A percentile compares a stretch with the other conserved stretches of the same genome.
phyloP scores from a whole-genome alignment of 2,113 vertebrate species.

The Erythrocercus mccallii region DNA sequence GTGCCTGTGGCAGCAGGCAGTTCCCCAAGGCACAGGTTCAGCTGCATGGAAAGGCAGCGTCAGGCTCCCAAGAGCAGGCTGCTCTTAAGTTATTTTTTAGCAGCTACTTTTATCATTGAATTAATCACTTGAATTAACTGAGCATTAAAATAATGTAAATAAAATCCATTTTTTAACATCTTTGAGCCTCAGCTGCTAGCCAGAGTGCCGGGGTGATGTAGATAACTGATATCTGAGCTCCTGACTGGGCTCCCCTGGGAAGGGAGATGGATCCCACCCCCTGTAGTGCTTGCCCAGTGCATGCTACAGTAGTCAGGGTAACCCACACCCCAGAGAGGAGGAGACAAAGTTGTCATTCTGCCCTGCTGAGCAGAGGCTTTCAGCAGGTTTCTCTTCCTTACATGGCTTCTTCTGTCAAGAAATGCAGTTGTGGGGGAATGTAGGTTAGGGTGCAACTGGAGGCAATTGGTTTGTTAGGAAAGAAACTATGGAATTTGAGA shows the following conservation, averaged over 20 bases:
- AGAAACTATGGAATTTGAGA: background rate
- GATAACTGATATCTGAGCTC: background rate
- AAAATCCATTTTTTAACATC: background rate
- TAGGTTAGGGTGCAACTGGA: background rate
- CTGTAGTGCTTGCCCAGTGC: background rate
- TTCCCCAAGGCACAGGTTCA: background rate
- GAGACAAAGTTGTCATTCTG: background rate
- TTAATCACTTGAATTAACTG: background rate
- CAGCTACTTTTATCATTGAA: background rate
- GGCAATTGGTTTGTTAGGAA: background rate
- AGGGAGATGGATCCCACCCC: background rate
- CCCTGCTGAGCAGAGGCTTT: background rate
- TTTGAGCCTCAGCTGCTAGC: background rate
- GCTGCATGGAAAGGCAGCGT: background rate
- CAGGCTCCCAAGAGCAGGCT: background rate
- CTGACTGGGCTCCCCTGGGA: background rate
- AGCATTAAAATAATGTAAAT: background rate
- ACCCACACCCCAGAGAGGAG: background rate
- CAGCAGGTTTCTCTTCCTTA: background rate
- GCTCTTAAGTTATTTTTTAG: background rate
- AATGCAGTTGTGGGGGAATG: fast-evolving
- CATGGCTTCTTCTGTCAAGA: background rate
- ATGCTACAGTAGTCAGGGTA: background rate
- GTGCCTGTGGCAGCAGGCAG: background rate
- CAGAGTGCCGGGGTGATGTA: background rate